Conservation (phyloP, 2,797 vertebrate genomes). For the Anisognathus igniventris region DNA sequence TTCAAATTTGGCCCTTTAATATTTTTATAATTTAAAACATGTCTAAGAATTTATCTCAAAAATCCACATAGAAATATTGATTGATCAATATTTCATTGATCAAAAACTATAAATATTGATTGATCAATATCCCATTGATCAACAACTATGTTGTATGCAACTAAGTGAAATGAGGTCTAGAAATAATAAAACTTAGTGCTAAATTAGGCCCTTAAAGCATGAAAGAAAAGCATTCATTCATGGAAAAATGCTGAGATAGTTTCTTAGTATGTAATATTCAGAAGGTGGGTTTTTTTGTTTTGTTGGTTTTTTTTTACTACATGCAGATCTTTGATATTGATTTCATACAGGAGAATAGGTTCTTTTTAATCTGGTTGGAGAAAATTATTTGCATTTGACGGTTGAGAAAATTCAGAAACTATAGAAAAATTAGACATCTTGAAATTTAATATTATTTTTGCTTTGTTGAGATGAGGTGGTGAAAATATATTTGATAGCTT, state of each 20-base stretch:
- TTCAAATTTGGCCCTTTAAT: neutral
- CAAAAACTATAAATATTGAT: neutral
- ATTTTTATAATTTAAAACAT: neutral
- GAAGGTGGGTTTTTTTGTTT: neutral
- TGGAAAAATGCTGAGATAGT: neutral
- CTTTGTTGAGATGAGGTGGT: neutral
- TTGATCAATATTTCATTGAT: neutral
- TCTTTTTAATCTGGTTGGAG: neutral
- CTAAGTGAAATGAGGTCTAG: neutral
- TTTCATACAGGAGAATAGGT: neutral
- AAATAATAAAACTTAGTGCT: neutral
- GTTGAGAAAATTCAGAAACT: neutral
- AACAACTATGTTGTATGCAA: neutral
- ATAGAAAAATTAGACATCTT: neutral
- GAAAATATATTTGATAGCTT: neutral
- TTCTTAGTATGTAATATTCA: neutral
- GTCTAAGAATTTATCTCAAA: neutral
- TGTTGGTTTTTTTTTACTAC: fast-evolving
- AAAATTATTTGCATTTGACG: neutral
- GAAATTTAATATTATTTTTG: neutral
- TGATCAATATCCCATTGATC: neutral
- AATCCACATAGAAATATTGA: neutral
- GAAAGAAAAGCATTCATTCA: neutral
- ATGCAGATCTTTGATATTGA: neutral
- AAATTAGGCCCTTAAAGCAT: neutral